phyloP scores from a whole-genome alignment of 2,797 vertebrate genomes.

The Perdix hodgsoniae region DNA sequence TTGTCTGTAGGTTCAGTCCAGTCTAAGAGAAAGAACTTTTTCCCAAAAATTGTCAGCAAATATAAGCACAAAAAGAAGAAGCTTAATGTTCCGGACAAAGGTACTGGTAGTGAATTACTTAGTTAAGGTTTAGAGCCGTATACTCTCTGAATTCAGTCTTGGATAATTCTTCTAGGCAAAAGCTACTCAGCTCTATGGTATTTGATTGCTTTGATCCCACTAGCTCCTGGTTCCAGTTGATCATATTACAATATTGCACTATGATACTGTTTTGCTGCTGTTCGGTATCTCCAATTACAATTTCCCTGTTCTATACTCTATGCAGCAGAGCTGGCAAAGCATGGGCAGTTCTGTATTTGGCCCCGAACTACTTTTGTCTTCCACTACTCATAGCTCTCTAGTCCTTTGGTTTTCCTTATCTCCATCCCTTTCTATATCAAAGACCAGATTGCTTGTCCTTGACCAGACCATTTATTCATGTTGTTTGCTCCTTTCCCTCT shows the following conservation, averaged over 20 bases:
- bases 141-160: constrained; percentile 30
- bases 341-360: neutral
- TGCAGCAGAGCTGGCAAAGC: neutral
- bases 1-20: constrained; percentile 92
- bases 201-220: neutral
- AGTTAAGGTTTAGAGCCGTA: constrained; percentile 60
- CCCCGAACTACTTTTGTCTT: neutral
- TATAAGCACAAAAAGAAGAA: constrained; percentile 96
- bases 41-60: constrained; percentile 98
- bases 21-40: constrained; percentile 96
- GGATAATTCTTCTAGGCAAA: constrained; percentile 1
- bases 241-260: neutral
- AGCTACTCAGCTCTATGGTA: neutral
- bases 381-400: neutral
- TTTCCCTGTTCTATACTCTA: neutral
- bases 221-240: neutral
- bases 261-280: neutral
- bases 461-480: neutral
- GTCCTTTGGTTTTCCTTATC: neutral
- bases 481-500: neutral
- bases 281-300: neutral
- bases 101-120: constrained; percentile 79
- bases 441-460: neutral
- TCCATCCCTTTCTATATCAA: neutral
- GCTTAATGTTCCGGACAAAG: constrained; percentile 90